Conservation (phyloP, 2,888 invertebrate genomes). For the Polyommatus iphigenia region DNA sequence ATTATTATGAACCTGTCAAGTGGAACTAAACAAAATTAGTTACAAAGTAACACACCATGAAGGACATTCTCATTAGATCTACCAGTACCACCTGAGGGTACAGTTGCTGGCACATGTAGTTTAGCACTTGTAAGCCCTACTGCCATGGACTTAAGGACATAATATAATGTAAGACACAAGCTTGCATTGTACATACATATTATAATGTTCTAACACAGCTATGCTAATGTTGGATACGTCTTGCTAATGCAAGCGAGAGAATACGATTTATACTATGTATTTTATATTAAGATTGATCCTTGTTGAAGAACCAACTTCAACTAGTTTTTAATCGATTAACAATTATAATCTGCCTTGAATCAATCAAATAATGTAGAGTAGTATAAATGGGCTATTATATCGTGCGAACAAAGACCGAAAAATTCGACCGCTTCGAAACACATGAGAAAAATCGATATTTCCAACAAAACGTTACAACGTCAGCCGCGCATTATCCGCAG, state of each 20-base stretch:
- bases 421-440: constrained; percentile 42
- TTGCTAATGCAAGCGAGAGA: not conserved
- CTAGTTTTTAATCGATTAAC: not conserved
- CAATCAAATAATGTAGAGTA: not conserved
- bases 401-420: constrained; percentile 3
- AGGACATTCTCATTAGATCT: constrained; percentile 52
- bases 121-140: not conserved
- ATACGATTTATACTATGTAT: not conserved
- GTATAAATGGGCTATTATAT: not conserved
- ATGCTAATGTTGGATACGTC: not conserved
- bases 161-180: not conserved
- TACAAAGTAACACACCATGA: constrained; percentile 43
- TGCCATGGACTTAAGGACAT: not conserved
- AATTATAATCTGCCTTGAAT: not conserved
- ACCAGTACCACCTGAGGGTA: constrained; percentile 37
- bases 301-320: not conserved
- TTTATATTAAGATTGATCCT: too few species aligned
- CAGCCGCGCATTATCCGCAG: constrained; percentile 45
- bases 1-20: constrained; percentile 25
- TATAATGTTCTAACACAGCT: not conserved
- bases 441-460: constrained; percentile 73
- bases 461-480: constrained; percentile 50
- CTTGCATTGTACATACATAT: not conserved
- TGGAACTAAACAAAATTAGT: constrained; percentile 37
- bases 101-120: not conserved